Base-by-base conservation (phyloP, 2,797 vertebrate genomes). In the Tympanoctomys barrerae region DNA sequence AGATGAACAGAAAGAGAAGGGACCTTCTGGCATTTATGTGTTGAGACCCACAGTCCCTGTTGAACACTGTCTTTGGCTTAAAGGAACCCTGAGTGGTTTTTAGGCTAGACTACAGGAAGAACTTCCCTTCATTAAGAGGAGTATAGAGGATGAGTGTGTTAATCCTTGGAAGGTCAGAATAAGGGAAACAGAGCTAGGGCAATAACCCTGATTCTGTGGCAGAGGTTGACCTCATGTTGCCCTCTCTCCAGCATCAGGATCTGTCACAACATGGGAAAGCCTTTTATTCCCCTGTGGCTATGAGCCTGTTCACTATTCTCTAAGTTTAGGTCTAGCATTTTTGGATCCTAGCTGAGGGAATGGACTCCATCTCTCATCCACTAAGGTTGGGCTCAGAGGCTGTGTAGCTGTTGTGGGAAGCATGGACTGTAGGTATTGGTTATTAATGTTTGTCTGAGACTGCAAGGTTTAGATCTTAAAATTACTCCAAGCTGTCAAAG, bases 391-490 rank as follows among this genome's bases (percentile, higher is more conserved):
- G 64, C 64, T 94, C 73, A 39, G 82, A 94, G 89, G 10, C 73
- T 61, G 39, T 66, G 49, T 82, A 78, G 77, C 78, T 93, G 82
- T 71, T 64, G 46, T 26, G 33, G 62, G 61, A 77, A 91, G 70
- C 39, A 59, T 22, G 16, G 42, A 92, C 71, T 89, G 61, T 87
- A 83, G 78, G 5, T 91, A 64, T 94, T 80, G 75, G 91, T 97
- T 96, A 90, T 96, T 97, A 96, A 94, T 49, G n/a, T 87, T 79
- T 92, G 81, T 94, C 94, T 94, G 85, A 96, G 96, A 97, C 93
- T 79, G 73, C 24, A 5, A 73, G 71, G 42, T 95, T 96, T 7
- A 0, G 75, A 84, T 83, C 95, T 88, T 96, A 96, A 96, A 93
- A 96, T 96, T 93, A 95, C 79, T 61, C 59, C 57, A 26, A 80